A percentile compares a stretch with the other conserved stretches of the same genome.
Conservation (phyloP, 1,140 invertebrate species). For the Macrocentrus cingulum region DNA sequence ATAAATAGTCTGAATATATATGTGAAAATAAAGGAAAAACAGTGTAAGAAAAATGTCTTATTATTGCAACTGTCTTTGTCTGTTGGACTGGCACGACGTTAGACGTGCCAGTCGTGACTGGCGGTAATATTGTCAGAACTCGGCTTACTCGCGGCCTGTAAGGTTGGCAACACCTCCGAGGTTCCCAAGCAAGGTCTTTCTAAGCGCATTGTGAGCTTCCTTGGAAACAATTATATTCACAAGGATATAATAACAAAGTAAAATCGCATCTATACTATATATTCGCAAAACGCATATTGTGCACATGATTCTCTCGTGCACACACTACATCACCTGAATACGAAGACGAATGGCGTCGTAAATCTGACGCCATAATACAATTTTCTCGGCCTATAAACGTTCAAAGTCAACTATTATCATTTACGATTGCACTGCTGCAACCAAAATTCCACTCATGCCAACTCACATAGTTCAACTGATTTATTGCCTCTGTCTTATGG, state of each 20-base stretch:
- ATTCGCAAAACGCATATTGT: neutral
- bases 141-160: conserved; percentile 29
- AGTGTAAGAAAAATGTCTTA: no score
- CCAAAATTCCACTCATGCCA: no score
- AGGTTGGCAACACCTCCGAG: conserved; percentile 36
- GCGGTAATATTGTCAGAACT: conserved; percentile 38
- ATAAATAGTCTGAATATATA: no score
- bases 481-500: no score
- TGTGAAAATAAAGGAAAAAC: no score
- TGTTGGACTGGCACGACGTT: conserved; percentile 19
- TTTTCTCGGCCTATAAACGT: no score
- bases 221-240: conserved; percentile 50
- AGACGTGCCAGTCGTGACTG: conserved; percentile 37
- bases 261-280: conserved; percentile 6
- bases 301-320: conserved; percentile 16
- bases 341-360: conserved; percentile 48
- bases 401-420: no score
- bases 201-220: conserved; percentile 42
- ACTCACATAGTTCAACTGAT: no score
- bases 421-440: no score
- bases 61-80: conserved; percentile 3
- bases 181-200: conserved; percentile 48
- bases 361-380: conserved; percentile 45
- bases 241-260: conserved; percentile 49
- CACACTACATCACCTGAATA: conserved; percentile 5